A percentile compares a stretch with the other conserved stretches of the same genome.
These are phyloP conservation scores for Habrosyne pyritoides DNA, from an alignment of 2,888 invertebrate genomes.

Conservation along the genomic window DNA sequence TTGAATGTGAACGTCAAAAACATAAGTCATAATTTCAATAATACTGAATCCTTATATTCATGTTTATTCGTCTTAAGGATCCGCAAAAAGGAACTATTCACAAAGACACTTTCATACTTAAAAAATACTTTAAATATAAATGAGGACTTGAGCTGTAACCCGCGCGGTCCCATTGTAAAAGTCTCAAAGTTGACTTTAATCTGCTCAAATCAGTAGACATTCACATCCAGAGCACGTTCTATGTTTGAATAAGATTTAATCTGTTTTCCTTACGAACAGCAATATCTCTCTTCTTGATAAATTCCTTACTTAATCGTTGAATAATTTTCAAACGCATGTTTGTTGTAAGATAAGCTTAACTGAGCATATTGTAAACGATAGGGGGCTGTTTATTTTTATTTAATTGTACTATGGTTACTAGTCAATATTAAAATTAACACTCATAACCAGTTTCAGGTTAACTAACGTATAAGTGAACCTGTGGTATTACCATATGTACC, in stretches of 20 bases:
- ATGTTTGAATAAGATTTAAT: conserved; percentile 75
- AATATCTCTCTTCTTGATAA: conserved; percentile 55
- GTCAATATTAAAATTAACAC: too few species aligned
- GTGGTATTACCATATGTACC: too few species aligned
- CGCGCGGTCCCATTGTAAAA: conserved; percentile 55
- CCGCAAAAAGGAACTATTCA: conserved; percentile 53
- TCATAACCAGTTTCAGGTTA: too few species aligned
- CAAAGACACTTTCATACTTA: conserved; percentile 45
- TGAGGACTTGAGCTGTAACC: conserved; percentile 48
- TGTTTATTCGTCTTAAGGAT: conserved; percentile 40
- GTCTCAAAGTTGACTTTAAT: conserved; percentile 67
- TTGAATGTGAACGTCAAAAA: conserved; percentile 77
- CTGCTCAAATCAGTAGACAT: conserved; percentile 71
- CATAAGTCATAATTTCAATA: conserved; percentile 73
- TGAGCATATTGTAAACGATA: not conserved
- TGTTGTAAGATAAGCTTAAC: conserved; percentile 41
- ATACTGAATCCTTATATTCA: conserved; percentile 52
- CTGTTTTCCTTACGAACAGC: conserved; percentile 65
- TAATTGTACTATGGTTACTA: too few species aligned
- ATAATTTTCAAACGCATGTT: conserved; percentile 69
- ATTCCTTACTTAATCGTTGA: conserved; percentile 70
- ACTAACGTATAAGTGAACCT: too few species aligned
- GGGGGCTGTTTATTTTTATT: too few species aligned
- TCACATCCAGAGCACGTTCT: conserved; percentile 75
- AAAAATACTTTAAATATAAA: conserved; percentile 56